Conservation (phyloP, 2,888 invertebrate species). For the Thelaira solivaga region DNA sequence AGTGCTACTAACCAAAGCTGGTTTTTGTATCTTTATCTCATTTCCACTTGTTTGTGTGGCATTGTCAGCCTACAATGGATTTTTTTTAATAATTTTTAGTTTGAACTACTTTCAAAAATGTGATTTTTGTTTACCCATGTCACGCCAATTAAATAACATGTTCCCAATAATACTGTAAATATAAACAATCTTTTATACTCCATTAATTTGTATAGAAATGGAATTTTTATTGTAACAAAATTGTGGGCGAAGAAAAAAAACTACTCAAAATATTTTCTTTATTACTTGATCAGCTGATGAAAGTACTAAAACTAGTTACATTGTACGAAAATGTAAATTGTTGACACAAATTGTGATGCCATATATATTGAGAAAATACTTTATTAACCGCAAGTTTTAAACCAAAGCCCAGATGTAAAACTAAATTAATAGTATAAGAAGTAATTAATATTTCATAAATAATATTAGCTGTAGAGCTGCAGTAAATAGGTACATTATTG, state of each 20-base stretch:
- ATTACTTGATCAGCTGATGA: slow-evolving; percentile 8
- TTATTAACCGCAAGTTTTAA: too few relatives aligned
- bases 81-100: slow-evolving; percentile 3
- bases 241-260: slow-evolving; percentile 25
- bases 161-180: slow-evolving; percentile 68
- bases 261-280: not conserved
- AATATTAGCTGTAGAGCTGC: too few relatives aligned
- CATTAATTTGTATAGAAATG: slow-evolving; percentile 71
- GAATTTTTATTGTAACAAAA: slow-evolving; percentile 51
- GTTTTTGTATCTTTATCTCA: slow-evolving; percentile 32
- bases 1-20: slow-evolving; percentile 47
- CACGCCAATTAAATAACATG: slow-evolving; percentile 72
- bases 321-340: not conserved
- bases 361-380: too few relatives aligned
- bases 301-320: not conserved
- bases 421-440: too few relatives aligned
- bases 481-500: too few relatives aligned
- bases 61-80: slow-evolving; percentile 68
- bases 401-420: too few relatives aligned
- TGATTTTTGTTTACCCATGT: slow-evolving; percentile 69
- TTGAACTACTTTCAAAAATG: not conserved
- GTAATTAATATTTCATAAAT: too few relatives aligned
- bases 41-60: slow-evolving; percentile 60
- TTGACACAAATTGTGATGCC: not conserved
- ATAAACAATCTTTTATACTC: slow-evolving; percentile 69